These are phyloP conservation scores for Taphrorychus bicolor DNA, from an alignment of 2,888 invertebrate species.

Conservation along the genomic window DNA sequence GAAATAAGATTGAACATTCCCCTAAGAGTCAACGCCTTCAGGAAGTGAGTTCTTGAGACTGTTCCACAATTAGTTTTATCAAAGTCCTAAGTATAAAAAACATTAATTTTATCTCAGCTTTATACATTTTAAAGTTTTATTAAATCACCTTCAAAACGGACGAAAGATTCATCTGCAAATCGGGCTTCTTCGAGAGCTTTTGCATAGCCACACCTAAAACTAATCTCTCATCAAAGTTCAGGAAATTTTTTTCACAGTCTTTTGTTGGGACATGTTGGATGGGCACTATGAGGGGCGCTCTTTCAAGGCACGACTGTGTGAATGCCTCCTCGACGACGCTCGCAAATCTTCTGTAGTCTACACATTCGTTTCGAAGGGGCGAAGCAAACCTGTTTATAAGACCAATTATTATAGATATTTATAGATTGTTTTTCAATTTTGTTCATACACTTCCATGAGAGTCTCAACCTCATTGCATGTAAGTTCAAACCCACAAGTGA, in stretches of 20 bases:
- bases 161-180: constrained; percentile 72
- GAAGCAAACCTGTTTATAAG: constrained; percentile 74
- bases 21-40: constrained; percentile 71
- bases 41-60: constrained; percentile 68
- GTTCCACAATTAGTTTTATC: constrained; percentile 74
- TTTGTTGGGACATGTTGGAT: constrained; percentile 73
- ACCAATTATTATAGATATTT: too few species aligned
- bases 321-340: constrained; percentile 74
- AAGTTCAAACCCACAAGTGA: constrained; percentile 70
- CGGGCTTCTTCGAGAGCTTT: constrained; percentile 71
- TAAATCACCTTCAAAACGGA: constrained; percentile 74
- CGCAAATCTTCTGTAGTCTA: constrained; percentile 75
- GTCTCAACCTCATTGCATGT: constrained; percentile 73
- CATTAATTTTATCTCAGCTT: not conserved
- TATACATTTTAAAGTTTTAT: constrained; percentile 50
- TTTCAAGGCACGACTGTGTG: constrained; percentile 69
- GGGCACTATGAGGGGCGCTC: constrained; percentile 73
- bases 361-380: constrained; percentile 65
- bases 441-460: constrained; percentile 75
- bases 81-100: constrained; percentile 66
- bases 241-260: constrained; percentile 69
- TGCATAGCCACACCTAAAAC: constrained; percentile 70
- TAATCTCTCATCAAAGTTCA: constrained; percentile 77
- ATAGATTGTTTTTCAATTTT: too few species aligned
- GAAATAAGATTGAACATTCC: constrained; percentile 70